Percentiles rank a stretch among this genome's conserved stretches.
Evolutionary conservation across 2,797 vertebrate genomes (phyloP).

Genomic region (Alcedo atthis): DNA sequence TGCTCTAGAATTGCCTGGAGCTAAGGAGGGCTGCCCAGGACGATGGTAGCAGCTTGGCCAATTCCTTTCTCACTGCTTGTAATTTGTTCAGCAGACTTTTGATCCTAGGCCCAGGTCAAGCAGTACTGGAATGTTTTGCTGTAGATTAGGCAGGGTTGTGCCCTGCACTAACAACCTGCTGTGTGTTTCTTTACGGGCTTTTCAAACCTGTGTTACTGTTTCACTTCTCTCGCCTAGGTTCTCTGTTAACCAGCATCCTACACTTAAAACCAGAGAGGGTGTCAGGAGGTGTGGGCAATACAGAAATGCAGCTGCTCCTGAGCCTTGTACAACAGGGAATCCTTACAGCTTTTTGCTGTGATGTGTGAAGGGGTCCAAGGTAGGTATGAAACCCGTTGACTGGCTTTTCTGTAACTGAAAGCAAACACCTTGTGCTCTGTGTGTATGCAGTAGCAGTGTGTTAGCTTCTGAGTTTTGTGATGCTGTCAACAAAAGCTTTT

Average conservation of each 20-base stretch:
- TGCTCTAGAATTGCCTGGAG: not conserved
- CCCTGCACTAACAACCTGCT: not conserved
- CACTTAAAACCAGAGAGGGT: not conserved
- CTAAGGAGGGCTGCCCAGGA: not conserved
- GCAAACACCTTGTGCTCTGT: not conserved
- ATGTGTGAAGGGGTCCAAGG: not conserved
- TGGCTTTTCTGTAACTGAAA: not conserved
- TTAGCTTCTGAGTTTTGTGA: not conserved
- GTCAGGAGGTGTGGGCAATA: not conserved
- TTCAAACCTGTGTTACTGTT: not conserved
- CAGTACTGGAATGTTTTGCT: not conserved
- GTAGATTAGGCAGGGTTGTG: not conserved
- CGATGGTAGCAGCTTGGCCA: not conserved
- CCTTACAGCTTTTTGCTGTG: not conserved
- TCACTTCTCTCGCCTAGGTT: not conserved
- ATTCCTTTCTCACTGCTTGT: not conserved
- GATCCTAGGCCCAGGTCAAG: not conserved
- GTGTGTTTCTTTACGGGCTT: not conserved
- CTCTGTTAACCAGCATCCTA: not conserved
- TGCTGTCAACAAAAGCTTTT: not conserved
- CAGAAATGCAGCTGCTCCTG: not conserved
- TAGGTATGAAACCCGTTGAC: not conserved
- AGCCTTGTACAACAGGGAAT: not conserved
- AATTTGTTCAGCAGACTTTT: not conserved
- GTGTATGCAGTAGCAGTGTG: not conserved